These are phyloP conservation scores for Allolobophora icterica DNA, from an alignment of 2,888 invertebrate genomes.

Conservation along the genomic window DNA sequence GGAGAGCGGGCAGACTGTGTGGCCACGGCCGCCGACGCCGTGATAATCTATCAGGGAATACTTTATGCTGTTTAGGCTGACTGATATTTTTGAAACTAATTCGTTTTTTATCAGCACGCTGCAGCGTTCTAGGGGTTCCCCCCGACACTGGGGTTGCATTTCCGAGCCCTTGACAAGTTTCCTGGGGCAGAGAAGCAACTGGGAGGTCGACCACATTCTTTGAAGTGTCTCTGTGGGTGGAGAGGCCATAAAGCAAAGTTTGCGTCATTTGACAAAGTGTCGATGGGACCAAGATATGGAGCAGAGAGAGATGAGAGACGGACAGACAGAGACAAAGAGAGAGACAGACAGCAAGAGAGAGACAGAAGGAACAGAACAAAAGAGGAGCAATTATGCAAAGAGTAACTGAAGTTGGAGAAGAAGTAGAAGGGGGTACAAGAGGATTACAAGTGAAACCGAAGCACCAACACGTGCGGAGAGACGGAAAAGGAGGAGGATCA, in stretches of 20 bases:
- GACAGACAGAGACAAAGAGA: background rate
- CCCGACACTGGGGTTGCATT: background rate
- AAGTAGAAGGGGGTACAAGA: background rate
- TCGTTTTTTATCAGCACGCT: background rate
- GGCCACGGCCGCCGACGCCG: background rate
- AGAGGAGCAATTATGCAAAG: no score
- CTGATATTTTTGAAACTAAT: background rate
- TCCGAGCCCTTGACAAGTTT: conserved; percentile 14
- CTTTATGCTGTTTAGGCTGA: background rate
- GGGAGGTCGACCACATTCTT: background rate
- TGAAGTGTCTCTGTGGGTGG: background rate
- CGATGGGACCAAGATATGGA: background rate
- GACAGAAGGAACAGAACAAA: background rate
- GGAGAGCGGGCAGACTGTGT: background rate
- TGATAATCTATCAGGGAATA: background rate
- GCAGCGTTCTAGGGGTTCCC: background rate
- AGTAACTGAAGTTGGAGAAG: background rate
- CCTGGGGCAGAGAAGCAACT: conserved; percentile 6
- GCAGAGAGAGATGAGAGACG: background rate
- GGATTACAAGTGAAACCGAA: background rate
- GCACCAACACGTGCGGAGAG: background rate
- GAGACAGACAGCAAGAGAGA: background rate
- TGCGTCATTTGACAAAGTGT: background rate
- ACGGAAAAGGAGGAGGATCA: background rate
- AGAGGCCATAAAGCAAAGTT: conserved; percentile 3